Evolutionary conservation across 2,888 invertebrate species (phyloP), one percentile per base, ranked within the genome.

Genomic region (Dromius quadrimaculatus): DNA sequence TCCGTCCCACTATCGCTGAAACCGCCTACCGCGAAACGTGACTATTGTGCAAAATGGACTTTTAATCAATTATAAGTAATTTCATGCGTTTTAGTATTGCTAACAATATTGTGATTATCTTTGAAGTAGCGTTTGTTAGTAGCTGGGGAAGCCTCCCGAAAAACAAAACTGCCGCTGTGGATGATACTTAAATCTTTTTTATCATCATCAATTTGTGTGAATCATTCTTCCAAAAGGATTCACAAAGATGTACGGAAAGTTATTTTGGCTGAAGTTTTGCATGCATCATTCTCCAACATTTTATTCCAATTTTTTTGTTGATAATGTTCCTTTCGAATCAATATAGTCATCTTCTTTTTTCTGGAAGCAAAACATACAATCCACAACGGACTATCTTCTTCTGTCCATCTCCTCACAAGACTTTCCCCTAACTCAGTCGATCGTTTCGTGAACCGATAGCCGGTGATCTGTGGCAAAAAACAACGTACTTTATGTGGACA

Each of bases 31-130:
- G 11, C 50, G 28, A 28, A 41, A 66, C 66, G 66, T 66, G 66
- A 66, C 66, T 66, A 66, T 66, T 66, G 28, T 66, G 23, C 57
- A 57, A 54, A 66, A 66, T 66, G 38, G 66, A 54, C 41, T 66
- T 66, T 66, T 66, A 66, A 66, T 66, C 66, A 66, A 66, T 66
- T 66, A 66, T 66, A 66, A 66, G 57, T 66, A 66, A 66, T 66
- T 50, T 57, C 41, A 64, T 32, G 50, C 64, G 64, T 64, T 64
- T 64, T 32, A 47, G 47, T 34, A 13, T 13, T 17, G 64, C 50
- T 64, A 64, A 64, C 64, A 64, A 64, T 64, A 64, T 64, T 64
- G 64, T 64, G 50, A 64, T 64, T 64, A 64, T 64, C 64, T 50
- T 64, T 47, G 20, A 34, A 64, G 50, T 28, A 9, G 45, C 62